Evolutionary conservation across 2,888 invertebrate genomes (phyloP), one percentile per base, ranked within the genome.

Genomic region (Flexamia atlantica): DNA sequence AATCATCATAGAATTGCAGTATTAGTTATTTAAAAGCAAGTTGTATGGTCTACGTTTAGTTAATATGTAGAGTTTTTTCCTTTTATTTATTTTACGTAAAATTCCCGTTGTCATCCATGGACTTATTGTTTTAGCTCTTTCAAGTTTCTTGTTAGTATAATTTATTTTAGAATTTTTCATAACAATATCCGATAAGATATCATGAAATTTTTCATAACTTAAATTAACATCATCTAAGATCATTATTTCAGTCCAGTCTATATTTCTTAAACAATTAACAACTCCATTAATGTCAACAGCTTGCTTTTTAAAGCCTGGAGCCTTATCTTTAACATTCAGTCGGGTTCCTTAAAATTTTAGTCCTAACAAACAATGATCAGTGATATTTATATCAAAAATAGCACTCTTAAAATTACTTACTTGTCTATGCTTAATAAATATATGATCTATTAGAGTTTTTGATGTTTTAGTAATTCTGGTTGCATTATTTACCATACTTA

Each of bases 21-120:
- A n/a, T n/a, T n/a, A n/a, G n/a, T n/a, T n/a, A n/a, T n/a, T n/a
- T 42, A 72, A 32, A 28, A n/a, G 30, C 30, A 68, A 86, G 86
- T 85, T 30, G 53, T 53, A 80, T 5, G 80, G 80, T 25, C 80
- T 57, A 23, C n/a, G n/a, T n/a, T n/a, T n/a, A n/a, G n/a, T 64
- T 72, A 28, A 20, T n/a, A 32, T 1, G 9, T 40, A 72, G 14
- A 42, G 42, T 40, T 72, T 72, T 72, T 72, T 23, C n/a, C n/a
- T 36, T 72, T 72, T 20, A 3, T n/a, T 14, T 2, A 72, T 40
- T 72, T 42, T 72, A 1, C 36, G 4, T 23, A 72, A 36, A 36
- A 72, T n/a, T 3, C 5, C 7, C 14, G 23, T 7, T 4, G 30
- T 70, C 3, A 70, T 28, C 70, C 70, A 70, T 7, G 72, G 72